phyloP scores from a whole-genome alignment of 2,797 vertebrate species.

The Microctenopoma lineatum region DNA sequence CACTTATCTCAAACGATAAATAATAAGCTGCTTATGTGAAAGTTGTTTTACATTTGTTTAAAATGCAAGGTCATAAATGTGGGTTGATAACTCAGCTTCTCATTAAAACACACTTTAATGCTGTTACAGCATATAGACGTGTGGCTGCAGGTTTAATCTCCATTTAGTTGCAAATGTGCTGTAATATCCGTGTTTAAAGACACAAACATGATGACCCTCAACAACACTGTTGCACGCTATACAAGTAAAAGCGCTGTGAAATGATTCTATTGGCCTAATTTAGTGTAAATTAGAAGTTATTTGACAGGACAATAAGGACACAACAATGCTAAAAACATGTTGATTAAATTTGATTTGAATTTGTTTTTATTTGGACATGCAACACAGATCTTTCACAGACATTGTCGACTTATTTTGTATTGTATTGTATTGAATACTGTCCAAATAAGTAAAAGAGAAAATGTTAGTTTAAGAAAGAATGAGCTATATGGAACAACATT shows the following conservation, averaged over 20 bases:
- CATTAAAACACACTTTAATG: constrained; percentile 68
- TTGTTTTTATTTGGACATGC: constrained; percentile 13
- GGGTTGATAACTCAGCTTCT: constrained; percentile 60
- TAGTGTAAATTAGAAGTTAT: constrained; percentile 63
- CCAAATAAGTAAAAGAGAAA: constrained; percentile 27
- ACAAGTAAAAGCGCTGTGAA: constrained; percentile 54
- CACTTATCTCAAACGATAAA: constrained; percentile 74
- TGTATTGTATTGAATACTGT: constrained; percentile 4
- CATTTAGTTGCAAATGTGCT: constrained; percentile 20
- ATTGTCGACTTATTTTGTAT: too few species aligned
- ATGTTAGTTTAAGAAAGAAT: constrained; percentile 19
- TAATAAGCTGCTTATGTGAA: constrained; percentile 74
- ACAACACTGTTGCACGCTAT: constrained; percentile 25
- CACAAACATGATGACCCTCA: constrained; percentile 40
- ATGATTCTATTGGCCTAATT: constrained; percentile 45
- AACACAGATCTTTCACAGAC: too few species aligned
- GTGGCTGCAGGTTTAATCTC: constrained; percentile 51
- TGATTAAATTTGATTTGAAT: constrained; percentile 46
- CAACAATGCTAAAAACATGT: constrained; percentile 35
- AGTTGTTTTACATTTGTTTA: constrained; percentile 75
- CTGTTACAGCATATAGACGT: constrained; percentile 41
- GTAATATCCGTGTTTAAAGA: constrained; percentile 20
- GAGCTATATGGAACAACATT: not conserved
- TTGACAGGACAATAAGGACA: constrained; percentile 41
- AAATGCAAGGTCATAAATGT: constrained; percentile 72